Base-by-base conservation (phyloP, 2,888 invertebrate genomes). In the Macroteleia sp. region DNA sequence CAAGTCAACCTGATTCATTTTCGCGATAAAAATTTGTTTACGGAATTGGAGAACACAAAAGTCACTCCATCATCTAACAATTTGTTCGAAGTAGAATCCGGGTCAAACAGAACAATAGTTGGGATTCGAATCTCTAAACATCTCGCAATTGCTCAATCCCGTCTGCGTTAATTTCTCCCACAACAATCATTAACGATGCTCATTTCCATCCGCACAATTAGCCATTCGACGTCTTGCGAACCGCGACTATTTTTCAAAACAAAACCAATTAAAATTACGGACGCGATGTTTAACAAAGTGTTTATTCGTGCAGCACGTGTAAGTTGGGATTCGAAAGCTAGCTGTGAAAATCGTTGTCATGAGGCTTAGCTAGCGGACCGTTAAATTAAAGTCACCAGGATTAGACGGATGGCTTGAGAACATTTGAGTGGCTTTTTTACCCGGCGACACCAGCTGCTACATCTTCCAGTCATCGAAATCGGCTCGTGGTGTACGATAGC, bases 261-360 rank as follows among this genome's bases (percentile, higher is more conserved):
- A 44, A 75, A 75, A 54, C 30, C 57, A 70, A 70, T 76, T 70
- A 76, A 76, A 69, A 61, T 30, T 9, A 25, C n/a, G 61, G 25
- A 22, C 44, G 36, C 48, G 36, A 36, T 20, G 52, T 39, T 62
- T 46, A 52, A 70, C 62, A 70, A 59, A 76, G 70, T 76, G 70
- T 76, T 76, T 76, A 76, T 70, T 76, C 76, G 70, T 76, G 76
- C 76, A 64, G 69, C 76, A 64, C 70, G 70, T 64, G 76, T 64
- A 76, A 70, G 50, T 42, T 32, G 22, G n/a, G 52, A 76, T 64
- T 70, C 52, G 70, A 67, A 73, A 71, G 77, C 48, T 25, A 20
- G 57, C 64, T 57, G 76, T 66, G 70, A 59, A 77, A 70, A 77
- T 52, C 22, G 46, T 57, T 64, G 64, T 70, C 52, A 10, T 20